Evolutionary conservation across 2,888 invertebrate genomes (phyloP), one percentile per base, ranked within the genome.

Genomic region (Drosophila siamana): DNA sequence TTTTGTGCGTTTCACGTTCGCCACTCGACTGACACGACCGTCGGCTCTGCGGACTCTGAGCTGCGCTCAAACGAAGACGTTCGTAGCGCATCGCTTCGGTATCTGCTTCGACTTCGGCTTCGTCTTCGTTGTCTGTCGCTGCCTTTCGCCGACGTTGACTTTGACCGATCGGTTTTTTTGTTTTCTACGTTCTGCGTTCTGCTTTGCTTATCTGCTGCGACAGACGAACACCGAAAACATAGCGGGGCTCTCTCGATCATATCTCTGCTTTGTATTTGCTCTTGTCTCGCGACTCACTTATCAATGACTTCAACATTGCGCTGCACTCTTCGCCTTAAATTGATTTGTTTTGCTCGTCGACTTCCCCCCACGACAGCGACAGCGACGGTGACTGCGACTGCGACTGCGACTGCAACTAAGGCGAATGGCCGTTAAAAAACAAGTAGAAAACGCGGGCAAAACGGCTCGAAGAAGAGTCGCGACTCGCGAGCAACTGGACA

Each of bases 301-400:
- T 83, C 83, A 81, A 72, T 78, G 75, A 71, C 72, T 68, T 79
- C 59, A 67, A 70, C 78, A 74, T 69, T 56, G 59, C 41, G 66
- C 44, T 68, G 65, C 67, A 64, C 55, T 73, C 66, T 50, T 56
- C 56, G 43, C 33, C 64, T 69, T 75, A 57, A 86, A 86, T 86
- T 87, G 80, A 87, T 84, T 87, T 87, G 80, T 86, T 86, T 83
- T 81, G 69, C 54, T 69, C 61, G 40, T 46, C 69, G 19, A 50
- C 36, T 28, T 13, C 40, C 7, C 13, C 36, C 13, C n/a, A 38
- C 11, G 19, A 15, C 38, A 1, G 22, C 47, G 51, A 43, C 63
- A 1, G 41, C 48, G 38, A 26, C 41, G 9, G 54, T 41, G 11
- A 38, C 38, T 2, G 16, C 46, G 51, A 43, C 63, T 2, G 44